These are phyloP conservation scores for Gryon sp. DNA, from an alignment of 1,140 invertebrate species.

Conservation along the genomic window DNA sequence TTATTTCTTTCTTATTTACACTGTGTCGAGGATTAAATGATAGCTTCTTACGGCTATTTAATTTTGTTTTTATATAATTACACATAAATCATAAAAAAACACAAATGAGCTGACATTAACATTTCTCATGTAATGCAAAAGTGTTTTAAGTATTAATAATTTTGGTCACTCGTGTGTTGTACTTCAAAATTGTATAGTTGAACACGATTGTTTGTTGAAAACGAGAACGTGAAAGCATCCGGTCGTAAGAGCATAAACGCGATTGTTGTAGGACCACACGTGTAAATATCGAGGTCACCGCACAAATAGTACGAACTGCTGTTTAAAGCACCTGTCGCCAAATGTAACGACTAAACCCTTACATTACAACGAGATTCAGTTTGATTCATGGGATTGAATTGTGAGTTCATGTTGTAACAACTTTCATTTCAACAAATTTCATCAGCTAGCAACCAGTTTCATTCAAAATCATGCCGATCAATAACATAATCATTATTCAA, in stretches of 20 bases:
- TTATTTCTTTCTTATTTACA: constrained; percentile 11
- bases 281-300: constrained; percentile 42
- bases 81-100: neutral
- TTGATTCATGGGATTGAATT: constrained; percentile 43
- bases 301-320: constrained; percentile 33
- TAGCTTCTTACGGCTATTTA: neutral
- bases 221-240: constrained; percentile 26
- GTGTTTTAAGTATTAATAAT: too few species aligned
- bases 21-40: neutral
- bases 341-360: constrained; percentile 32
- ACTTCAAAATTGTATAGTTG: constrained; percentile 5
- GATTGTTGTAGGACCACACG: constrained; percentile 27
- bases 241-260: constrained; percentile 15
- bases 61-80: too few species aligned
- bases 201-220: neutral
- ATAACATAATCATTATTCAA: constrained; percentile 8
- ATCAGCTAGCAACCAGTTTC: constrained; percentile 10
- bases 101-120: constrained; percentile 1
- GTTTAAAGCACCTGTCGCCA: constrained; percentile 65
- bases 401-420: constrained; percentile 30
- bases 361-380: constrained; percentile 34
- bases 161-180: constrained; percentile 19
- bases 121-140: too few species aligned
- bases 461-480: constrained; percentile 1
- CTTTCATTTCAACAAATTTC: constrained; percentile 38